Conservation (phyloP, 1,140 invertebrate genomes). For the Octopus sinensis region DNA sequence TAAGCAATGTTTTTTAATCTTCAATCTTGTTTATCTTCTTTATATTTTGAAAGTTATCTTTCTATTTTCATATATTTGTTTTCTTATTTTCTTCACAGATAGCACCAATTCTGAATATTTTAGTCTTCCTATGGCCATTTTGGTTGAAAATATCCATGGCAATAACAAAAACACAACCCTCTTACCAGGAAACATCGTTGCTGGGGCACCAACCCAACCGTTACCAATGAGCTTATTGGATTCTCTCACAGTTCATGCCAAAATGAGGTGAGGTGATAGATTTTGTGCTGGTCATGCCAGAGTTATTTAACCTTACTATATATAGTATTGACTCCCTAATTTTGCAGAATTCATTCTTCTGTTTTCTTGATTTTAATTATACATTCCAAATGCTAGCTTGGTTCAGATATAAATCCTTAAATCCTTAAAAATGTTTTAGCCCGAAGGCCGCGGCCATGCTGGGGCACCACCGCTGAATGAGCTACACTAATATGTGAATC, state of each 20-base stretch:
- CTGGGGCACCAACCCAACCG: conserved; percentile 69
- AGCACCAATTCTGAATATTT: conserved; percentile 61
- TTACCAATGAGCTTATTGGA: conserved; percentile 89
- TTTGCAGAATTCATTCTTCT: too few relatives aligned
- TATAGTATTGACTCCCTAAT: too few relatives aligned
- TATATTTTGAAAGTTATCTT: neutral
- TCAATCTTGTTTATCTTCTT: conserved; percentile 14
- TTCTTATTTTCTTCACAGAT: conserved; percentile 44
- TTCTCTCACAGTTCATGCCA: conserved; percentile 92
- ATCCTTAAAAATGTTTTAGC: too few relatives aligned
- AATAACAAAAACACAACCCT: conserved; percentile 57
- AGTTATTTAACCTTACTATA: neutral
- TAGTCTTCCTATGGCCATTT: conserved; percentile 76
- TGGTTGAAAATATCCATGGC: conserved; percentile 85
- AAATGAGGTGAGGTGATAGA: conserved; percentile 71
- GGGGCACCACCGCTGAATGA: too few relatives aligned
- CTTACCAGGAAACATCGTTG: conserved; percentile 55
- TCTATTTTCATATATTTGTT: neutral
- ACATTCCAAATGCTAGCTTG: too few relatives aligned
- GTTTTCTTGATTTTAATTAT: too few relatives aligned
- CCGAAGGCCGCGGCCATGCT: too few relatives aligned
- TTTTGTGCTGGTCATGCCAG: neutral
- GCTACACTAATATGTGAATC: too few relatives aligned
- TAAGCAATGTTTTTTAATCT: neutral
- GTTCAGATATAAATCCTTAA: too few relatives aligned